Conservation (phyloP, 2,113 vertebrate species). For the Xenus cinereus region DNA sequence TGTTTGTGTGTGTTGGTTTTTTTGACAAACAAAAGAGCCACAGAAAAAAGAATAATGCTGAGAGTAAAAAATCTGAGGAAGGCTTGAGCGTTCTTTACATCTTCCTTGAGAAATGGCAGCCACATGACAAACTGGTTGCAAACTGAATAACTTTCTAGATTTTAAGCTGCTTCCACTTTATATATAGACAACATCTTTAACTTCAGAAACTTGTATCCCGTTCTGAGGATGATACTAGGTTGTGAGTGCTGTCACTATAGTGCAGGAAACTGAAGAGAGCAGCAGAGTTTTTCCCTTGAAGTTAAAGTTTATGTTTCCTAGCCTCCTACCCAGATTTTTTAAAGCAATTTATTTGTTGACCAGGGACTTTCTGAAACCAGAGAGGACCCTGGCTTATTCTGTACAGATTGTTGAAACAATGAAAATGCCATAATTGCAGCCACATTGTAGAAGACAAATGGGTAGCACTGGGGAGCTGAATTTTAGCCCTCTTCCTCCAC, state of each 20-base stretch:
- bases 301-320: neutral
- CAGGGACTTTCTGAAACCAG: neutral
- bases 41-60: neutral
- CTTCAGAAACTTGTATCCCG: neutral
- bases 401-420: constrained; percentile 18
- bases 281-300: neutral
- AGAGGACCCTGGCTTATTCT: neutral
- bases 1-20: neutral
- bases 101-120: neutral
- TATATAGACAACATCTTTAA: neutral
- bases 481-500: constrained; percentile 22
- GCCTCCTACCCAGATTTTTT: neutral
- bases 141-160: neutral
- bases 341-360: constrained; percentile 1
- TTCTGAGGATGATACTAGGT: neutral
- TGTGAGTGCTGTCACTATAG: neutral
- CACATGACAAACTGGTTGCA: neutral
- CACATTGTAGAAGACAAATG: constrained; percentile 45
- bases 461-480: constrained; percentile 1
- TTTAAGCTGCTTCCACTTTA: neutral
- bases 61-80: neutral
- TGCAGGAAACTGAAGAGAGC: neutral
- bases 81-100: neutral
- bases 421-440: constrained; percentile 43
- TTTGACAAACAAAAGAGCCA: neutral